Percentiles rank a stretch among this genome's conserved stretches.
Evolutionary conservation across 2,797 vertebrate genomes (phyloP).

Genomic region (Euphonia xanthogaster): DNA sequence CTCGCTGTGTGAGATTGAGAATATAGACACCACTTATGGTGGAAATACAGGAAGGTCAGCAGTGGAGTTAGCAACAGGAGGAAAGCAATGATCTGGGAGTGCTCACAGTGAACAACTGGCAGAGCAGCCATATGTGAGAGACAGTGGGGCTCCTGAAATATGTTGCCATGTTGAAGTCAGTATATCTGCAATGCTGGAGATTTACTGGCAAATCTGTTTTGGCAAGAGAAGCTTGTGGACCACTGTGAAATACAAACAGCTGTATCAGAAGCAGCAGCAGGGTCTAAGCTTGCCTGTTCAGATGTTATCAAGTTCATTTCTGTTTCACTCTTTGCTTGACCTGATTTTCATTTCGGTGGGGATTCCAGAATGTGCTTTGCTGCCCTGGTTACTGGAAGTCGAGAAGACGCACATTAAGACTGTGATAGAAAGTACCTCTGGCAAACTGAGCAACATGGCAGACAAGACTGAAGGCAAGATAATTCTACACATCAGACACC

Average conservation of each 20-base stretch:
- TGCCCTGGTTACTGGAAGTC: neutral
- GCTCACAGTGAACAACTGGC: neutral
- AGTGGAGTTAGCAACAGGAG: neutral
- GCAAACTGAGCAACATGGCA: neutral
- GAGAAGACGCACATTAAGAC: neutral
- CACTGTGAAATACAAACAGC: neutral
- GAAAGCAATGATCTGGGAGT: neutral
- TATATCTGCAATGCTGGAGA: neutral
- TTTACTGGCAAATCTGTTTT: neutral
- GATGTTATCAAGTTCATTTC: neutral
- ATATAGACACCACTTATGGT: neutral
- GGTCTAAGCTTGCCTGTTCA: neutral
- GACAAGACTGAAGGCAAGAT: neutral
- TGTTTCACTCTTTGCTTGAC: neutral
- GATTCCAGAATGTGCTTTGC: neutral
- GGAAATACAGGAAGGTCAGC: neutral
- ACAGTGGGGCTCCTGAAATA: neutral
- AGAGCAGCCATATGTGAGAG: neutral
- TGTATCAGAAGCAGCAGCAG: neutral
- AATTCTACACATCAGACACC: neutral
- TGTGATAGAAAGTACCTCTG: neutral
- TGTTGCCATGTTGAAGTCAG: neutral
- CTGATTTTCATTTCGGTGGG: neutral
- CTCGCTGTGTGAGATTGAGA: neutral
- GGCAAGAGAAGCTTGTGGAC: neutral